Evolutionary conservation across 1,140 invertebrate genomes (phyloP).

Genomic region (Formica exsecta): DNA sequence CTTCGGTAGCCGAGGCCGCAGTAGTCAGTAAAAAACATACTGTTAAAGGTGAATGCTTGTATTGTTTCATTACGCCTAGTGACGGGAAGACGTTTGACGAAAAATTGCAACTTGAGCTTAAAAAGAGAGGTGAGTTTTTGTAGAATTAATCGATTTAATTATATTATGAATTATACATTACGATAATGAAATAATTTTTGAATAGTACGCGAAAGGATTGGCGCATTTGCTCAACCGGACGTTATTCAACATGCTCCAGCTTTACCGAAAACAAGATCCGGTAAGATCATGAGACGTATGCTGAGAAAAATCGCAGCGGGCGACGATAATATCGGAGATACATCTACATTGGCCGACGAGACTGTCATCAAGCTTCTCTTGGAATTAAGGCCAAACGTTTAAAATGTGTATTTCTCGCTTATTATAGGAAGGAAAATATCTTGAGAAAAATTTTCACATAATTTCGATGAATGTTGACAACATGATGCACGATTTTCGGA

Average conservation of each 20-base stretch:
- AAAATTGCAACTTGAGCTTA: constrained; percentile 91
- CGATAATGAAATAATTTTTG: not conserved
- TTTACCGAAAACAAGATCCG: constrained; percentile 98
- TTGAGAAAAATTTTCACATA: constrained; percentile 28
- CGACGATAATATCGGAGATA: constrained; percentile 96
- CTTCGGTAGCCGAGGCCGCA: constrained; percentile 95
- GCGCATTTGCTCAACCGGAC: constrained; percentile 98
- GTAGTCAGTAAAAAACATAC: constrained; percentile 97
- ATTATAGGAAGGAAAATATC: constrained; percentile 53
- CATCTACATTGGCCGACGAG: constrained; percentile 96
- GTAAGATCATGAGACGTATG: constrained; percentile 99
- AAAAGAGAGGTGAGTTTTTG: constrained; percentile 88
- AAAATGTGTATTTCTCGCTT: constrained; percentile 58
- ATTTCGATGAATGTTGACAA: constrained; percentile 5
- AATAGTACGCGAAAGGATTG: constrained; percentile 95
- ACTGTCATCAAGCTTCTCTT: constrained; percentile 93
- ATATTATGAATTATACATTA: not conserved
- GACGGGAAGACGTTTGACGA: constrained; percentile 91
- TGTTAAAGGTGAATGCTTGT: constrained; percentile 98
- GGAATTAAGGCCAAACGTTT: constrained; percentile 87
- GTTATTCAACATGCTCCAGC: constrained; percentile 96
- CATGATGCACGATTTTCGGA: constrained; percentile 6
- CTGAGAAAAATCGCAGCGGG: constrained; percentile 96
- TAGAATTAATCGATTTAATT: not conserved
- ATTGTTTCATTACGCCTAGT: constrained; percentile 97